Base-by-base conservation (phyloP, 2,888 invertebrate genomes). In the Cheilosia grossa region DNA sequence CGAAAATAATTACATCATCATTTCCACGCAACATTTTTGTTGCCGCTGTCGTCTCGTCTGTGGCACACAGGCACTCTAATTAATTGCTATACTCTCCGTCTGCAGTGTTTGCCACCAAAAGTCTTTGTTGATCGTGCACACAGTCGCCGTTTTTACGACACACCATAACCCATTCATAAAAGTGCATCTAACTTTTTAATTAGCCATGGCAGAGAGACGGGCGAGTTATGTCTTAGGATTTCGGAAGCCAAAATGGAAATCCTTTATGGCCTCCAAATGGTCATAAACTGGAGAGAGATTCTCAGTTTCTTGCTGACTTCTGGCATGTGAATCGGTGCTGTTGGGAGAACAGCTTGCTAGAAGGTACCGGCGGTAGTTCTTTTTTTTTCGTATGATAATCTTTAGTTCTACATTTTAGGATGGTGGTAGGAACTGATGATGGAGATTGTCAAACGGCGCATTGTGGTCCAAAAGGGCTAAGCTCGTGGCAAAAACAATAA, bases 1-100 rank as follows among this genome's bases (percentile, higher is more conserved):
- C 51, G 9, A 78, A 73, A 69, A 79, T 79, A 83, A 83, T 83
- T 83, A 83, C 83, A 80, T 80, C 83, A 83, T 74, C 74, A 75
- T 75, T 77, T 83, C 70, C 83, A 74, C 58, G 83, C 59, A 80
- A 75, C 63, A 47, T 69, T 75, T 64, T 64, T 74, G 3, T 19
- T 19, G 47, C 47, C 59, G 42, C 27, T 17, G 37, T 40, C 33
- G 33, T 44, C 53, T 63, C 21, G 15, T 49, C 13, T 21, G 19
- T 51, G 15, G 5, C 15, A 15, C 51, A 2, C 4, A 13, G 21
- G 33, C 67, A 75, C 47, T 70, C 66, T 40, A 69, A 83, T 83
- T 79, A 83, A 83, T 83, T 79, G 72, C 49, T 59, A 27, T 24
- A 13, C 4, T 37, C 37, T 37, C 37, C 37, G 10, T 33, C 33